Conservation (phyloP, 2,888 invertebrate genomes). For the Emesis furor region DNA sequence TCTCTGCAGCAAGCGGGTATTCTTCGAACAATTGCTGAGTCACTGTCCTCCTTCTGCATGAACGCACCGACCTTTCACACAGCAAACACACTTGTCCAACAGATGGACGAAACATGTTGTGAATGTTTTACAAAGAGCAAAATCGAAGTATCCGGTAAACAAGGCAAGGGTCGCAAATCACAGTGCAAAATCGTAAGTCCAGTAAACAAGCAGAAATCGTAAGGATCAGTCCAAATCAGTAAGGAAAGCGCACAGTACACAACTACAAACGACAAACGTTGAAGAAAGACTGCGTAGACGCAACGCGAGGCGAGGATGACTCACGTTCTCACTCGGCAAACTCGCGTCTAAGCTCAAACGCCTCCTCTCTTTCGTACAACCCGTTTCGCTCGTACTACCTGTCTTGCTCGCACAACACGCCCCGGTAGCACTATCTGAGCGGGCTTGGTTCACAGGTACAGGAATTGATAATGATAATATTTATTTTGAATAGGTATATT, state of each 20-base stretch:
- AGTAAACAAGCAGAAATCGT: slow-evolving; percentile 8
- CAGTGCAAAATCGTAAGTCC: slow-evolving; percentile 5
- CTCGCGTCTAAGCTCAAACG: neutral
- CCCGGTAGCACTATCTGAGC: neutral
- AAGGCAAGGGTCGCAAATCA: slow-evolving; percentile 7
- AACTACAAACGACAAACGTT: slow-evolving; percentile 16
- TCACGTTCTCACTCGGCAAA: slow-evolving; percentile 3
- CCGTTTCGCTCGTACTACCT: neutral
- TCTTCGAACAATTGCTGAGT: slow-evolving; percentile 11
- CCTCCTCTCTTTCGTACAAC: neutral
- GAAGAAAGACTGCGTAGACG: neutral
- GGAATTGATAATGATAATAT: slow-evolving; percentile 6
- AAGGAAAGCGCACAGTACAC: slow-evolving; percentile 17
- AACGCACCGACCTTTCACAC: slow-evolving; percentile 13
- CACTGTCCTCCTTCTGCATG: slow-evolving; percentile 7
- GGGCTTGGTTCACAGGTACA: slow-evolving; percentile 18
- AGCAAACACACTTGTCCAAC: slow-evolving; percentile 14
- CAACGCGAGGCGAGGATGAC: slow-evolving; percentile 7
- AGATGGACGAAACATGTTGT: slow-evolving; percentile 12
- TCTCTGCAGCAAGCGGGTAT: slow-evolving; percentile 13
- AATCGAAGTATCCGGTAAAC: slow-evolving; percentile 5
- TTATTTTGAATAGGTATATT: slow-evolving; percentile 15
- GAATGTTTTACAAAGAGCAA: slow-evolving; percentile 1
- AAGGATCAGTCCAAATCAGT: slow-evolving; percentile 5
- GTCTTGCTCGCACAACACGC: slow-evolving; percentile 3